Evolutionary conservation across 2,888 invertebrate species (phyloP), one percentile per base, ranked within the genome.

Genomic region (Leucania comma): DNA sequence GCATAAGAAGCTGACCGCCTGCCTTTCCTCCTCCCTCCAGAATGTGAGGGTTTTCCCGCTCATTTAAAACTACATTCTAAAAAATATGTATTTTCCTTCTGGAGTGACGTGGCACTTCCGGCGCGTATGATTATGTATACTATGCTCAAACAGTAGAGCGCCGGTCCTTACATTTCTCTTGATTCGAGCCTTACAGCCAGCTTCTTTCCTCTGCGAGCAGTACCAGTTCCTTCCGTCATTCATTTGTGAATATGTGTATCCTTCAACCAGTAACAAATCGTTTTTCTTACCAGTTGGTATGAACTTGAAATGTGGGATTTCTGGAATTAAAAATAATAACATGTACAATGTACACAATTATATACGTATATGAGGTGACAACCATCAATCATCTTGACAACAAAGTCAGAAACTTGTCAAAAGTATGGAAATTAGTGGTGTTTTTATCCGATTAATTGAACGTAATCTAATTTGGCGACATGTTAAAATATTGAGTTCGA

Each of bases 241-340:
- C 72, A 84, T 86, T 50, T 86, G 87, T 1, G 89, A 85, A 72
- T 86, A 92, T 0, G 91, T 91, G 67, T 87, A 90, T 0, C 87
- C 78, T n/a, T 73, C 66, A 0, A 64, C 48, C 81, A 81, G 61
- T 29, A 81, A 10, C 46, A 90, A 69, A 2, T 84, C 77, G 46
- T 90, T 84, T 66, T 87, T 90, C 6, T 72, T 61, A 3, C 81
- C 80, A 9, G 83, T 71, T 20, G 83, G 80, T 46, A 89, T 82
- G 67, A 89, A 86, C 5, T 68, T 72, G 63, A 81, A 85, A 5
- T 54, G 0, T 29, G 8, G 3, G 29, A 54, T 29, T 4, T 68
- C 89, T 85, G 75, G 1, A 84, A 83, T 22, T n/a, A 35, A 65
- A 69, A 32, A 20, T n/a, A 57, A 20, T 1, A 4, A 9, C 17